Conservation (phyloP, 1,140 invertebrate species). For the Mamestra configurata region DNA sequence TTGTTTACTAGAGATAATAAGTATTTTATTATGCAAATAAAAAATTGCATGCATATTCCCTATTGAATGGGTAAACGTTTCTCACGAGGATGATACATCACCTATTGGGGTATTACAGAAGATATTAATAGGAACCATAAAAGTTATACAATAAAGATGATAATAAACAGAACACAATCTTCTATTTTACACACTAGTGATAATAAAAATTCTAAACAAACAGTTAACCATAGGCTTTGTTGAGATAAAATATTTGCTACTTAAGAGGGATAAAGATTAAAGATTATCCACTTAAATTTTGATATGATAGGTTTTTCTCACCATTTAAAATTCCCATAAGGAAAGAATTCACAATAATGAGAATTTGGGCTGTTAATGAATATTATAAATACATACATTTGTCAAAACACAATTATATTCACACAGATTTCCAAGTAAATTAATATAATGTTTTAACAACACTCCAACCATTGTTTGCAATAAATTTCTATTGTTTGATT, state of each 20-base stretch:
- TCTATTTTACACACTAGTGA: neutral
- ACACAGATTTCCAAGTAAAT: slow-evolving; percentile 4
- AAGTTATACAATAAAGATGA: neutral
- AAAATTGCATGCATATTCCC: too few species aligned
- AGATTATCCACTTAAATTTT: neutral
- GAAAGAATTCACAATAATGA: neutral
- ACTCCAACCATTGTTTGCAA: neutral
- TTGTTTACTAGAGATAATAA: too few species aligned
- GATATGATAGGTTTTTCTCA: too few species aligned
- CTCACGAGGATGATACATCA: too few species aligned
- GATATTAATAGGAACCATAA: too few species aligned
- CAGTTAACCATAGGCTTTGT: neutral
- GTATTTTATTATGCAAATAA: too few species aligned
- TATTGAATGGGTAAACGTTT: too few species aligned
- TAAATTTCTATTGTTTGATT: neutral
- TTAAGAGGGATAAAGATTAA: neutral
- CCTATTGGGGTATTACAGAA: too few species aligned
- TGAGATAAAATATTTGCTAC: neutral
- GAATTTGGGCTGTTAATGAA: neutral
- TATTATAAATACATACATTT: slow-evolving; percentile 3
- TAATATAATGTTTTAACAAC: neutral
- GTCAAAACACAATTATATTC: neutral
- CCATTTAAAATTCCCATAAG: neutral
- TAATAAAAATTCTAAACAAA: neutral
- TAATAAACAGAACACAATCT: slow-evolving; percentile 5